Conservation (phyloP, 2,113 vertebrate genomes). For the Cavia porcellus region DNA sequence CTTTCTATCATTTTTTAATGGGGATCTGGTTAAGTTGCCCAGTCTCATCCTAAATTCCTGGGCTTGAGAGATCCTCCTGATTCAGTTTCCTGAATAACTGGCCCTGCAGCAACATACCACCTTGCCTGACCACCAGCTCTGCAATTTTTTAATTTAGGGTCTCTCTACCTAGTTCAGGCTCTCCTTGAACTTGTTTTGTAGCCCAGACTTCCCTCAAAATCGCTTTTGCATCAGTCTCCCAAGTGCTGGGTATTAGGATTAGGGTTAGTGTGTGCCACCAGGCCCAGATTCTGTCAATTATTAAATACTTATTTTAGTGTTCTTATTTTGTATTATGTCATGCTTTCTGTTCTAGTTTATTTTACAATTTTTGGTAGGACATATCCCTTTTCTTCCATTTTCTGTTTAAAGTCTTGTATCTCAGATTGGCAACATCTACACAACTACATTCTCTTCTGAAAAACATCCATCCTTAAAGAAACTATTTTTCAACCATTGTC, state of each 20-base stretch:
- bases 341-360: neutral
- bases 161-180: neutral
- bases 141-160: neutral
- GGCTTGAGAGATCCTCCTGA: neutral
- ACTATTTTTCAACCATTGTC: neutral
- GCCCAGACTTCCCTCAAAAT: neutral
- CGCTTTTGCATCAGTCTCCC: neutral
- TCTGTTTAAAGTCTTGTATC: constrained; percentile 34
- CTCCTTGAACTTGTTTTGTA: neutral
- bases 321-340: constrained; percentile 44
- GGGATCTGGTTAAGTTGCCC: neutral
- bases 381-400: neutral
- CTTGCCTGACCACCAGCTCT: neutral
- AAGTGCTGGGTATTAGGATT: neutral
- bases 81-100: neutral
- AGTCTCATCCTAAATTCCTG: neutral
- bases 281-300: neutral
- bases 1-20: neutral
- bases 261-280: neutral
- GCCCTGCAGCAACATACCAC: neutral
- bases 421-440: neutral
- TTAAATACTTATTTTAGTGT: neutral
- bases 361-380: constrained; percentile 12
- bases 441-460: constrained; percentile 1
- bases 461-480: neutral